Conservation (phyloP, 2,797 vertebrate species). For the Smutsia temminckii region DNA sequence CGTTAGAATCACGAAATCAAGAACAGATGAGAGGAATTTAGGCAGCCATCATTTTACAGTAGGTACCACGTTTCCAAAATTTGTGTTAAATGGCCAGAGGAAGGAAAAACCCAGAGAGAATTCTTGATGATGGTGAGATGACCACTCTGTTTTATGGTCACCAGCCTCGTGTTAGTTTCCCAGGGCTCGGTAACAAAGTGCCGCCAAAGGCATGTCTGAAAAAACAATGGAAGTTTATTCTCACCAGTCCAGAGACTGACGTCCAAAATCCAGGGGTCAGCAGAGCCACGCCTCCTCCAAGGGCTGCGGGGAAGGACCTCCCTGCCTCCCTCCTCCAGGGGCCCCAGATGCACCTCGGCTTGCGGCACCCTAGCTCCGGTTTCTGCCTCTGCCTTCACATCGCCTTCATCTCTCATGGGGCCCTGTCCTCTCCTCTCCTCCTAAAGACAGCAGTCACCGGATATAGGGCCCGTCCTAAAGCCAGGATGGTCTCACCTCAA, state of each 20-base stretch:
- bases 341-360: background rate
- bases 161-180: background rate
- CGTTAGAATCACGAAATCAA: slow-evolving; percentile 41
- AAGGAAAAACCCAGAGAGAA: background rate
- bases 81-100: background rate
- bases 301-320: background rate
- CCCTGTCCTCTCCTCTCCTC: background rate
- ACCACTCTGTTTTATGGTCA: background rate
- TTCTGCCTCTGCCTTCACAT: background rate
- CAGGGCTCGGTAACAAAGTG: background rate
- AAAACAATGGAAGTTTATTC: background rate
- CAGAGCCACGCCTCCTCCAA: fast-evolving
- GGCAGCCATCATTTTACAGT: background rate
- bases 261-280: background rate
- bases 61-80: background rate
- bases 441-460: background rate
- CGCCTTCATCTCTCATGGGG: background rate
- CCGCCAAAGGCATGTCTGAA: background rate
- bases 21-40: background rate
- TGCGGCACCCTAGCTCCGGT: too few species aligned
- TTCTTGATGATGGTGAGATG: too few species aligned
- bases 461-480: background rate
- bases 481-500: background rate
- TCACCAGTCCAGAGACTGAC: background rate
- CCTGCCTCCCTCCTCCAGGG: background rate